These are phyloP conservation scores for Phaedon cochleariae DNA, from an alignment of 2,888 invertebrate species.

Conservation along the genomic window DNA sequence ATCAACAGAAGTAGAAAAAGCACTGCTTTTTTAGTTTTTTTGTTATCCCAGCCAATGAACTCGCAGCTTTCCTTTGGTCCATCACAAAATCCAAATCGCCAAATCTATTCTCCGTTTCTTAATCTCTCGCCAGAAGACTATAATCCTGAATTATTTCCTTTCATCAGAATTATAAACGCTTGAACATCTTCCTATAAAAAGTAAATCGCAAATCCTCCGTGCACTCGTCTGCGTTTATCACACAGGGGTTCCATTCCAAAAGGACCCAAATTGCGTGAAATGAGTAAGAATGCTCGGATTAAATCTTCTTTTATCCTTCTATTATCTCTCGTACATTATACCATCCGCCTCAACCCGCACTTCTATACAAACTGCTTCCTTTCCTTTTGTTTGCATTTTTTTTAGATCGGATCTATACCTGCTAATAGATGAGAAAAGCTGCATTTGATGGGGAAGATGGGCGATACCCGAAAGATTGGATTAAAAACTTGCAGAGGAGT, in stretches of 20 bases:
- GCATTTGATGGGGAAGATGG: background rate
- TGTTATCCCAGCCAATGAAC: no score
- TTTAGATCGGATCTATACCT: background rate
- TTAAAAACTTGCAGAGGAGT: background rate
- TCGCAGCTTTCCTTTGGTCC: no score
- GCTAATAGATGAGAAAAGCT: background rate
- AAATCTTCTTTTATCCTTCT: conserved; percentile 22
- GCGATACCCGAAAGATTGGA: background rate
- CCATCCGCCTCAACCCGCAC: background rate
- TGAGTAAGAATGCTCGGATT: conserved; percentile 22
- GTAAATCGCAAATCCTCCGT: background rate
- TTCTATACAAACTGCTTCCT: conserved; percentile 1
- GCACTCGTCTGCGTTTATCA: no score
- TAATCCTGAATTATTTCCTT: conserved; percentile 3
- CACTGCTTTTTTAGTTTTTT: no score
- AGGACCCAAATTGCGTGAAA: conserved; percentile 26
- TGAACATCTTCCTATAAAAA: conserved; percentile 5
- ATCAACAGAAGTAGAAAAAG: no score
- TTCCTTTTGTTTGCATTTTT: background rate
- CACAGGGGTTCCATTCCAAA: background rate
- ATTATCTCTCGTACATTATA: conserved; percentile 7
- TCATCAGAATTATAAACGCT: conserved; percentile 13
- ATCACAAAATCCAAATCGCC: no score
- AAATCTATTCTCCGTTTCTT: background rate
- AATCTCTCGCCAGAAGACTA: background rate